Evolutionary conservation across 2,797 vertebrate genomes (phyloP), one percentile per base, ranked within the genome.

Genomic region (Sebastiscus albofasciatus): DNA sequence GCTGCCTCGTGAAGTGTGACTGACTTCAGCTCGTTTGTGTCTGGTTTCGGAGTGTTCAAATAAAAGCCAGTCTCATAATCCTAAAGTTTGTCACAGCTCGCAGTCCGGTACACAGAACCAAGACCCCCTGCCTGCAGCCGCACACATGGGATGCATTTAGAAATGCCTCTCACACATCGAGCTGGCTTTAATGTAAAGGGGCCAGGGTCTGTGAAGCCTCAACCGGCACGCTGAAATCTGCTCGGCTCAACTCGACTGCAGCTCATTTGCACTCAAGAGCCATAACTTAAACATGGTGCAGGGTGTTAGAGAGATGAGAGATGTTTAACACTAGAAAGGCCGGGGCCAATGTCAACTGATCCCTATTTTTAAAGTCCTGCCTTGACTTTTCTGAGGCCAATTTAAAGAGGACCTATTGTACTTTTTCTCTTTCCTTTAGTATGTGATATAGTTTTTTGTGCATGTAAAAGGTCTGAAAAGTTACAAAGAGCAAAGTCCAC

Each of bases 51-150:
- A 84, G 68, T 39, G 77, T 83, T 88, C 77, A 77, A 89, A 92
- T 90, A 83, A 92, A 91, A 90, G 87, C 68, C 65, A 5, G 71
- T 42, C 81, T 89, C 83, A 83, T 92, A 90, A 92, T 93, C 86
- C 75, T 13, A 13, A 46, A 82, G 70, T 93, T 89, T 89, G 92
- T 90, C 92, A 94, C 91, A 91, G 90, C 86, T 83, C 42, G 66
- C 79, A 77, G 90, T 81, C 87, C 65, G 29, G 72, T 76, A 83
- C 67, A 75, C 83, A 88, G 60, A 77, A 81, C 64, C 87, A 72
- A 73, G 90, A 85, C 86, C 87, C 81, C 89, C 88, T 46, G 82
- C 87, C 74, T 36, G 67, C 36, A 61, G 76, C 27, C 5, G 62
- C 83, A 75, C 85, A 81, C 89, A 80, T 46, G 79, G 72, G 72